Evolutionary conservation across 2,797 vertebrate genomes (phyloP), one percentile per base, ranked within the genome.

Genomic region (Oryzias dopingdopingensis): DNA sequence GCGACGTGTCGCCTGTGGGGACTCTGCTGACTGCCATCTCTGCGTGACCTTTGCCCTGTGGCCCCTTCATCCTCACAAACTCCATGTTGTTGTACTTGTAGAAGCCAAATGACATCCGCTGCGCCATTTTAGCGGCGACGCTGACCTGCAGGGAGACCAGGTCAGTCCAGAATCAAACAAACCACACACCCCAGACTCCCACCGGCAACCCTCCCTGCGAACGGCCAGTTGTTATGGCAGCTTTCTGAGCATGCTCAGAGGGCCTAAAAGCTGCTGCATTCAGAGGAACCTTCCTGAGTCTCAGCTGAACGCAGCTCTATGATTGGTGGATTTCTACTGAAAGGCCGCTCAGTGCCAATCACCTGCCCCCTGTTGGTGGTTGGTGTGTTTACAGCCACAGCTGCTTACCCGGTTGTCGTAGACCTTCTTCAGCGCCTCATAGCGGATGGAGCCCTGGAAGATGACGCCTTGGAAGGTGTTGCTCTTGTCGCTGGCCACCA

Each of bases 71-170:
- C 74, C 97, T 90, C 65, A 98, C 96, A 48, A 99, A 99, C 89
- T 99, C 97, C 97, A 99, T 97, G 89, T 96, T 98, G 91, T 90
- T 98, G 82, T 96, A 99, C 59, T 98, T 98, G 79, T 98, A 99
- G 86, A 97, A 97, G 80, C 97, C 97, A 0, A 98, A 98, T 0
- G 96, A 98, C 96, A 99, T 97, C 53, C 91, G 93, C 87, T 99
- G 97, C 0, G 97, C 97, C 97, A 99, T 96, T 71, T 96, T 98
- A 0, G 97, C 97, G 0, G 97, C 97, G 8, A 99, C 94, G 0
- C 97, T 99, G 62, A 98, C 96, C 96, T 99, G 20, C 32, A 42
- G 42, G 16, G 42, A 10, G 10, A 53, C 3, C 32, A 10, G 32
- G 32, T 37, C 32, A 37, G 32, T 37, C 29, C 29, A 32, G 7